Base-by-base conservation (phyloP, 2,113 vertebrate genomes). In the Xyliphius kryptos region DNA sequence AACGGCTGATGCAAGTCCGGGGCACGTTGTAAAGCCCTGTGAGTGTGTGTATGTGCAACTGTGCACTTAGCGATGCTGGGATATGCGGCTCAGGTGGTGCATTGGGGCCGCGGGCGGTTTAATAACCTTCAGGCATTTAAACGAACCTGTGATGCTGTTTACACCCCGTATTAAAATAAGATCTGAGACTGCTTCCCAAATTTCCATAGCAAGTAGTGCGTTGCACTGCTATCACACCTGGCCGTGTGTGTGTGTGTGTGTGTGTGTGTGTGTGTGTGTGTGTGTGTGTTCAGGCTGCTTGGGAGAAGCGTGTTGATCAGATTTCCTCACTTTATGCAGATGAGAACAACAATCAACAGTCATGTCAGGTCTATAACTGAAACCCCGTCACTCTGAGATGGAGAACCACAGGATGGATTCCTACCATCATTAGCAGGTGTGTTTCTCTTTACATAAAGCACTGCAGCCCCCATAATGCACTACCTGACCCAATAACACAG, bases 1-100 rank as follows among this genome's bases (percentile, higher is more conserved):
- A 22, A 57, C 9, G 40, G n/a, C 14, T 41, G 40, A n/a, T 11
- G 55, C 11, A 6, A 58, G 60, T 21, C 13, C 13, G 13, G 3
- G 5, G 40, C 13, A 14, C 2, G 9, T 5, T 41, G 40, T 41
- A 10, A 41, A 41, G 40, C 40, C 13, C 2, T 13, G 40, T n/a
- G 22, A 37, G 52, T 47, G 51, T 40, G 32, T 50, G 32, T 57
- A 26, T 58, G 36, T 51, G n/a, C 57, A 5, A 47, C 51, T 40
- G 41, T 58, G 40, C 71, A 67, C 74, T 67, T 77, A 75, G 73
- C 21, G 26, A 37, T 49, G 21, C 8, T 21, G 32, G 46, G 46
- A 57, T 40, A 57, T 16, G 36, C 32, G 16, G 36, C 46, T 57
- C 17, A 5, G 11, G 17, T 38, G 47, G 44, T 53, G 22, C 54